A percentile compares a stretch with the other conserved stretches of the same genome.
These are phyloP conservation scores for Cheiracanthium punctorium DNA, from an alignment of 2,888 invertebrate species.

Conservation along the genomic window DNA sequence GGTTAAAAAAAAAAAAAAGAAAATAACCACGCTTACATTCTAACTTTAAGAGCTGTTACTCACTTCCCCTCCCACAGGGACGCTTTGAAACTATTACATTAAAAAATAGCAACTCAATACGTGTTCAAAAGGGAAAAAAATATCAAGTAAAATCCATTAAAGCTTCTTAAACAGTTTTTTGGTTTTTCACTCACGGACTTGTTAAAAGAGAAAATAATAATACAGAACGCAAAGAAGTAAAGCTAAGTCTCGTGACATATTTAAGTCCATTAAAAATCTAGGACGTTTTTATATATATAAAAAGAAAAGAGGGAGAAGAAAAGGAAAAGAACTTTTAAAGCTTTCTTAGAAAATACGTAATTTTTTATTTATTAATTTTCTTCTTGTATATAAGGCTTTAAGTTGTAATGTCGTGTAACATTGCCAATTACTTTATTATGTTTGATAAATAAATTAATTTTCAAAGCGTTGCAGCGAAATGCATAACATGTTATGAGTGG, in stretches of 20 bases:
- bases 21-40: too few relatives aligned
- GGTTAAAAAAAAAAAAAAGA: too few relatives aligned
- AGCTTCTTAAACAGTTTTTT: conserved; percentile 5
- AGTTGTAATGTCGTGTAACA: too few relatives aligned
- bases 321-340: too few relatives aligned
- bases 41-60: background rate
- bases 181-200: background rate
- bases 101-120: background rate
- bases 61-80: background rate
- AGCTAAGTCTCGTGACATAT: background rate
- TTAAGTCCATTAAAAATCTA: background rate
- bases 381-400: too few relatives aligned
- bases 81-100: background rate
- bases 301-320: too few relatives aligned
- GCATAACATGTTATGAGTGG: too few relatives aligned
- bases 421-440: too few relatives aligned
- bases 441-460: too few relatives aligned
- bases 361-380: too few relatives aligned
- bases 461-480: too few relatives aligned
- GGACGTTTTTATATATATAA: background rate
- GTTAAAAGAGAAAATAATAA: conserved; percentile 9
- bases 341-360: too few relatives aligned
- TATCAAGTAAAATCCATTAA: background rate
- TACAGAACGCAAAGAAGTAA: background rate
- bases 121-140: background rate